Evolutionary conservation across 1,140 invertebrate genomes (phyloP), one percentile per base, ranked within the genome.

Genomic region (Augochlora pura): DNA sequence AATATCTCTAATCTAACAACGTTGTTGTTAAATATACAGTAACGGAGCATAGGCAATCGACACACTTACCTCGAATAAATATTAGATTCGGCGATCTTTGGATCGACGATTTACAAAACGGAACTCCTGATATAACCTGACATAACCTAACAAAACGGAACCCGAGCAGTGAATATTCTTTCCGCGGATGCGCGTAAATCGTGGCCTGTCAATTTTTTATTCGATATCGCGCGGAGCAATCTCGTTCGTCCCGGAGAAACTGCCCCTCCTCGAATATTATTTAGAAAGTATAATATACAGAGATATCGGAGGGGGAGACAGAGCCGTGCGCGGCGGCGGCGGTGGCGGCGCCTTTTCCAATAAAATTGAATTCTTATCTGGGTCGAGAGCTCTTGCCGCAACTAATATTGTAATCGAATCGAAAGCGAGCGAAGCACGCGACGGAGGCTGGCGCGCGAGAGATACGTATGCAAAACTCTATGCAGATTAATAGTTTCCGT

Each of bases 311-410:
- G 52, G 4, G 16, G 49, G 16, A 14, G 16, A 5, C 2, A 1
- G 49, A 14, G 18, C 4, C 14, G 42, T 0, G 42, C 10, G 3
- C 9, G 42, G 0, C 42, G 39, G 5, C 9, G 9, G 42, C 42
- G 9, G 9, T 10, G 9, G 42, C 9, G 14, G 12, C 6, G 21
- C 16, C 49, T 52, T 52, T 52, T 52, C 16, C 49, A 52, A 57
- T 57, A 57, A 57, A n/a, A 57, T 57, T 57, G 54, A 57, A n/a
- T 57, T 57, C 54, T 57, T 57, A 57, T 57, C 54, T 57, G 54
- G 54, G 54, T 57, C 54, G 49, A 52, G 54, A 57, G 6, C 71
- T 21, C 18, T 27, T 27, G 54, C 21, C 12, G 7, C 18, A 38
- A 12, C 18, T 39, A 42, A 59, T 23, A 25, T 42, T 23, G 39